Evolutionary conservation across 2,113 vertebrate species (phyloP), one percentile per base, ranked within the genome.

Genomic region (Aldabrachelys gigantea): DNA sequence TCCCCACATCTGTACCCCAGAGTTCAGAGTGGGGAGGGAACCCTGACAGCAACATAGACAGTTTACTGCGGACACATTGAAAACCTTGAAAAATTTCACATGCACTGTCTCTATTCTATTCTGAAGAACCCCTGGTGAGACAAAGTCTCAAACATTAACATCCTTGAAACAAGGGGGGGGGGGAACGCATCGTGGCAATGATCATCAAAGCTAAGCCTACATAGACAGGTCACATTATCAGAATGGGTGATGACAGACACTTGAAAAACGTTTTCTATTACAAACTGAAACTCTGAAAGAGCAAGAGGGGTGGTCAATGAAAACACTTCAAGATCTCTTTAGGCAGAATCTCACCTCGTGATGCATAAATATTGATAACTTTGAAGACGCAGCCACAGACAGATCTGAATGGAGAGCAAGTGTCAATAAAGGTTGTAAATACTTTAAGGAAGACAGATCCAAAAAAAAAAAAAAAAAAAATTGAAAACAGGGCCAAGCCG

Each of bases 141-240:
- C 17, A 69, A 19, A 72, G n/a, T 38, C 65, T 72, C 35, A 72
- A n/a, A n/a, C 4, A 21, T n/a, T n/a, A 69, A n/a, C 7, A n/a
- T 69, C 35, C 65, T n/a, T n/a, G 17, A 35, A 69, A 69, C 4
- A 21, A 3, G 1, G 2, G 10, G n/a, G 6, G 1, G 2, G 10
- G n/a, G n/a, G n/a, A 65, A 14, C 6, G 9, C 19, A 38, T 38
- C 4, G 1, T 10, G 35, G 19, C 16, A 38, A 72, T 19, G 16
- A 69, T 38, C 4, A 72, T n/a, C 14, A 19, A 38, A 72, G 65
- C 19, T 38, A 10, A 72, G 65, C 65, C 10, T 72, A 72, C n/a
- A 72, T 38, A 19, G n/a, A 10, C 65, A 22, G n/a, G 65, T 72
- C 65, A 22, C 65, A 72, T 21, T 17, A 72, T 5, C n/a, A 72